phyloP scores from a whole-genome alignment of 2,888 invertebrate genomes.

The Diaperis boleti region DNA sequence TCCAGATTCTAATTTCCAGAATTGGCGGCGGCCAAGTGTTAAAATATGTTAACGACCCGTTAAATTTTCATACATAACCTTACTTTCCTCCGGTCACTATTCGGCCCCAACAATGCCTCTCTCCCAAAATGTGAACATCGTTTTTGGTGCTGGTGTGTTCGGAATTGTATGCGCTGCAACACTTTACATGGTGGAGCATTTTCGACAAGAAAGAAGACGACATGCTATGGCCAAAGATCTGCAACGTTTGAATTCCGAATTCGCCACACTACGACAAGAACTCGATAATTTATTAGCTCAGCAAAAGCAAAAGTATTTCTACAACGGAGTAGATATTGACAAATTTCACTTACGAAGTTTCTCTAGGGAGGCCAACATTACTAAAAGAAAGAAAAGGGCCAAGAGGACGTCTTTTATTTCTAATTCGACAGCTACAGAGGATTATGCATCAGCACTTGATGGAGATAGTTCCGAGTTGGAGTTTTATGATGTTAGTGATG shows the following conservation, averaged over 20 bases:
- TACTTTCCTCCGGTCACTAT: too few species aligned
- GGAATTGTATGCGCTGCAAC: constrained; percentile 63
- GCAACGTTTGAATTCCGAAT: constrained; percentile 59
- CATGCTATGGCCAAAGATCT: constrained; percentile 61
- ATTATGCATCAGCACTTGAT: constrained; percentile 59
- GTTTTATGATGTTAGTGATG: constrained; percentile 64
- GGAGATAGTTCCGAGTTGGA: constrained; percentile 63
- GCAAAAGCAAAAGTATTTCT: constrained; percentile 49
- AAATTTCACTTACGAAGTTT: constrained; percentile 18
- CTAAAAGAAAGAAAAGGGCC: constrained; percentile 22
- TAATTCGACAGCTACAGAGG: constrained; percentile 52
- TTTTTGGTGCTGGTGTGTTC: constrained; percentile 62
- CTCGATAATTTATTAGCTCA: constrained; percentile 56
- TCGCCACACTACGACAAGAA: constrained; percentile 57
- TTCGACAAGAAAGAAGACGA: constrained; percentile 59
- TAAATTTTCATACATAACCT: constrained; percentile 27
- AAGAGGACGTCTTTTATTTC: constrained; percentile 37
- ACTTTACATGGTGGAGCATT: constrained; percentile 61
- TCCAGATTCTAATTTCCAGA: background rate
- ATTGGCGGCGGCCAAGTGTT: background rate
- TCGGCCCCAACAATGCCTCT: constrained; percentile 55
- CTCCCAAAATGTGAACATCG: constrained; percentile 51
- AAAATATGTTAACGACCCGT: constrained; percentile 5
- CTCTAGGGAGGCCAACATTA: constrained; percentile 20
- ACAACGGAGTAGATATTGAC: background rate